A percentile compares a stretch with the other conserved stretches of the same genome.
phyloP scores from a whole-genome alignment of 2,797 vertebrate genomes.

The Coreius guichenoti region DNA sequence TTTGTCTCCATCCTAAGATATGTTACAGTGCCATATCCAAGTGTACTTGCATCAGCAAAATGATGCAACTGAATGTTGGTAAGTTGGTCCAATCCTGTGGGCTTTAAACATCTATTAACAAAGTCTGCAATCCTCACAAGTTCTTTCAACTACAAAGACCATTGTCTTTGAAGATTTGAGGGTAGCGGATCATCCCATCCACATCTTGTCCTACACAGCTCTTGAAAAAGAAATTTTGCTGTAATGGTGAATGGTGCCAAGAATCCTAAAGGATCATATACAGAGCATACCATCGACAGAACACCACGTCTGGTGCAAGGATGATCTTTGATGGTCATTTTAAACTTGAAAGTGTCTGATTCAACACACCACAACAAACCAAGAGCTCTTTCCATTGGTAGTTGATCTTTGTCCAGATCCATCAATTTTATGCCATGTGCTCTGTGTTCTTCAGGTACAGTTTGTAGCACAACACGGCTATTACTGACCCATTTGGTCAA shows the following conservation, averaged over 20 bases:
- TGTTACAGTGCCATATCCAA: neutral
- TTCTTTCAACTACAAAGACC: conserved; percentile 34
- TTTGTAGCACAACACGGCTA: conserved; percentile 31
- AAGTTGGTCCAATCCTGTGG: conserved; percentile 31
- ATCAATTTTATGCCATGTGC: conserved; percentile 20
- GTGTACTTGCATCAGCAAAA: neutral
- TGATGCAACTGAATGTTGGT: conserved; percentile 38
- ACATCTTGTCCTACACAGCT: conserved; percentile 33
- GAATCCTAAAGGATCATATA: conserved; percentile 48
- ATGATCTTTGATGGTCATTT: neutral
- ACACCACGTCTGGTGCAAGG: conserved; percentile 37
- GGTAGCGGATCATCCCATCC: conserved; percentile 46
- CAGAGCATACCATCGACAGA: conserved; percentile 30
- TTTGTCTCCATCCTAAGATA: neutral
- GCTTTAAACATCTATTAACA: conserved; percentile 39
- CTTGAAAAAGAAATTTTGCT: conserved; percentile 40
- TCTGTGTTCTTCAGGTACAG: conserved; percentile 27
- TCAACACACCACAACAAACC: conserved; percentile 36
- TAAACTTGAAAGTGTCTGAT: conserved; percentile 40
- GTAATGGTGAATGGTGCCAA: conserved; percentile 35
- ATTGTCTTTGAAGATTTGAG: conserved; percentile 32
- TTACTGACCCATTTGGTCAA: conserved; percentile 42
- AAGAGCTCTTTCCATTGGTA: conserved; percentile 33
- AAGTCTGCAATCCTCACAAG: conserved; percentile 40
- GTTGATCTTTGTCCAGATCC: conserved; percentile 27